A percentile compares a stretch with the other conserved stretches of the same genome.
Conservation (phyloP, 1,140 invertebrate genomes). For the Anoplophora glabripennis region DNA sequence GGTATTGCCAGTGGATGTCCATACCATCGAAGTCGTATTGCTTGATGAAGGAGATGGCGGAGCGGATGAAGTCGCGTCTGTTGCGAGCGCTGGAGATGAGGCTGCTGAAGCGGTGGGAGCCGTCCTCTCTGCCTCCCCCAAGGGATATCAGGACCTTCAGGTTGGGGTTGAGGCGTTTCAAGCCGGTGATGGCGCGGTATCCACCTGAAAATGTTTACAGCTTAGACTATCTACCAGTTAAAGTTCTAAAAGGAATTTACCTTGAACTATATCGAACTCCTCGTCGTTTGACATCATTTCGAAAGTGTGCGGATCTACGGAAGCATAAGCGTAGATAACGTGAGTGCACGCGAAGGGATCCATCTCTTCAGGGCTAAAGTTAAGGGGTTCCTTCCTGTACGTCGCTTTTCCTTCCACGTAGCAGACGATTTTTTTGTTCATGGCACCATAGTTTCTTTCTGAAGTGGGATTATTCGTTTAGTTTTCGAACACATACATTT, state of each 20-base stretch:
- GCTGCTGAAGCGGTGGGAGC: constrained; percentile 52
- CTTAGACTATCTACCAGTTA: background rate
- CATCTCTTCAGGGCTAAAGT: constrained; percentile 63
- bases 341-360: constrained; percentile 75
- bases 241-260: constrained; percentile 35
- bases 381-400: constrained; percentile 64
- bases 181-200: constrained; percentile 53
- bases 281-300: constrained; percentile 58
- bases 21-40: constrained; percentile 60
- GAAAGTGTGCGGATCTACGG: constrained; percentile 62
- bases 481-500: no score
- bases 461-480: constrained; percentile 7
- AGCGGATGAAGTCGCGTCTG: constrained; percentile 58
- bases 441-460: background rate
- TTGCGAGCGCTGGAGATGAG: constrained; percentile 52
- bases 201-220: constrained; percentile 53
- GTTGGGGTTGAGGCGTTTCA: constrained; percentile 52
- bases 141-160: constrained; percentile 57
- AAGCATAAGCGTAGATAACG: constrained; percentile 75
- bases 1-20: constrained; percentile 63
- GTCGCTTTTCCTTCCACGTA: constrained; percentile 65
- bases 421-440: constrained; percentile 56
- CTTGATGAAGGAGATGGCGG: constrained; percentile 56
- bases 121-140: constrained; percentile 51
- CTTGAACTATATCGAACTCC: constrained; percentile 58